Conservation (phyloP, 1,140 invertebrate genomes). For the Brachystomella parvula region DNA sequence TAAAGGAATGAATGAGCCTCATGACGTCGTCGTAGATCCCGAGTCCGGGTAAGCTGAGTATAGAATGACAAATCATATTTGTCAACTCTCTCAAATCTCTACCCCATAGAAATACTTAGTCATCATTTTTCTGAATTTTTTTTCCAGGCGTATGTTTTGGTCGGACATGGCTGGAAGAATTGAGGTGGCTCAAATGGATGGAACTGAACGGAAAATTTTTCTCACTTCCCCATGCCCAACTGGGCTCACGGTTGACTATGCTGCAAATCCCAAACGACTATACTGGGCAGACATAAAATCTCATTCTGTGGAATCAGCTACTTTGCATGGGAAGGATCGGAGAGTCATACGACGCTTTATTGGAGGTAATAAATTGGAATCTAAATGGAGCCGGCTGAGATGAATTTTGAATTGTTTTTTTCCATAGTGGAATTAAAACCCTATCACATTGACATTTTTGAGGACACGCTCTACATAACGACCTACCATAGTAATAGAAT, state of each 20-base stretch:
- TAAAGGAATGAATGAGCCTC: conserved; percentile 52
- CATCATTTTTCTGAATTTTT: conserved; percentile 17
- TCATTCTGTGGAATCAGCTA: conserved; percentile 64
- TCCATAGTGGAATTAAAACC: conserved; percentile 47
- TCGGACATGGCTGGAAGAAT: conserved; percentile 50
- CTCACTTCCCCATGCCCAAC: conserved; percentile 54
- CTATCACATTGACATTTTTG: conserved; percentile 64
- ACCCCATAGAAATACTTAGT: conserved; percentile 13
- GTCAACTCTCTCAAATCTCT: conserved; percentile 10
- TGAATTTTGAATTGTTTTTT: not conserved
- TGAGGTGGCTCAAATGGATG: conserved; percentile 59
- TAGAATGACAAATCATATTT: conserved; percentile 8
- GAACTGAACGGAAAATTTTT: conserved; percentile 51
- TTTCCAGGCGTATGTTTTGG: conserved; percentile 44
- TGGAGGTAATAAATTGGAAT: conserved; percentile 41
- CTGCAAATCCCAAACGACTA: conserved; percentile 49
- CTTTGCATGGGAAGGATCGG: conserved; percentile 64
- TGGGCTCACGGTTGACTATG: conserved; percentile 61
- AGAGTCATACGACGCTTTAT: conserved; percentile 51
- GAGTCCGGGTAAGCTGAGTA: conserved; percentile 47
- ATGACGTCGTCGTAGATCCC: conserved; percentile 62
- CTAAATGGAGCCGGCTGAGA: not conserved
- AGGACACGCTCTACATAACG: conserved; percentile 60
- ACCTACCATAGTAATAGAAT: conserved; percentile 56
- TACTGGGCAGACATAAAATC: conserved; percentile 70